phyloP scores from a whole-genome alignment of 2,797 vertebrate genomes.

The Mormyrus proboscirostris region DNA sequence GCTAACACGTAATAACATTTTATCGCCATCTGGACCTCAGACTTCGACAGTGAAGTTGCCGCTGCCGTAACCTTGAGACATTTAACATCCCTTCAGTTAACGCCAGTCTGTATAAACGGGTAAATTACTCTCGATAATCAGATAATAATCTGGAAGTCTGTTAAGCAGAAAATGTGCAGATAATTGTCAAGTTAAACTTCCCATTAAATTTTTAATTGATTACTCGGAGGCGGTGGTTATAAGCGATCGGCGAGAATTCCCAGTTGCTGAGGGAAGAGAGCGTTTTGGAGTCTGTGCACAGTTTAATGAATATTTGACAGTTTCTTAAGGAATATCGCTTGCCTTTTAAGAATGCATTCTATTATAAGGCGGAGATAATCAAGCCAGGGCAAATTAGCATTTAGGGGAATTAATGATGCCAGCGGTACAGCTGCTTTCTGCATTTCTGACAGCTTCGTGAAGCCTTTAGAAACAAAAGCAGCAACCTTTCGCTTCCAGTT shows the following conservation, averaged over 20 bases:
- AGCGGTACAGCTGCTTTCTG: neutral
- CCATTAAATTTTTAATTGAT: constrained; percentile 8
- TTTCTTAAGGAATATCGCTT: constrained; percentile 3
- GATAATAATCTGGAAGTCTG: constrained; percentile 9
- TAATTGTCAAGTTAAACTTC: constrained; percentile 7
- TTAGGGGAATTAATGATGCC: neutral
- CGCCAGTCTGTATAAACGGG: neutral
- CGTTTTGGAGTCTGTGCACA: neutral
- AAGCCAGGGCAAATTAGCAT: neutral
- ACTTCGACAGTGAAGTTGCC: neutral
- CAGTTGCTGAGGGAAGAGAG: neutral
- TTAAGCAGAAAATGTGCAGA: constrained; percentile 14
- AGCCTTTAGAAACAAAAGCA: neutral
- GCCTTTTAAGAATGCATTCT: constrained; percentile 8
- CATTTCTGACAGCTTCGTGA: neutral
- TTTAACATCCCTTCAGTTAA: neutral
- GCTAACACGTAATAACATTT: neutral
- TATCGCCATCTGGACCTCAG: neutral
- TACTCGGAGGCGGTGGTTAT: neutral
- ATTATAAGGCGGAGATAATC: neutral
- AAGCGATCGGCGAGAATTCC: neutral
- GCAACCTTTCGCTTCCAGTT: neutral
- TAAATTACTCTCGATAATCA: constrained; percentile 10
- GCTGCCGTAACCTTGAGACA: neutral
- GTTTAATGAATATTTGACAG: constrained; percentile 3